Conservation (phyloP, 92 coral and sea anemone species). For the Phenganax stokvisi region DNA sequence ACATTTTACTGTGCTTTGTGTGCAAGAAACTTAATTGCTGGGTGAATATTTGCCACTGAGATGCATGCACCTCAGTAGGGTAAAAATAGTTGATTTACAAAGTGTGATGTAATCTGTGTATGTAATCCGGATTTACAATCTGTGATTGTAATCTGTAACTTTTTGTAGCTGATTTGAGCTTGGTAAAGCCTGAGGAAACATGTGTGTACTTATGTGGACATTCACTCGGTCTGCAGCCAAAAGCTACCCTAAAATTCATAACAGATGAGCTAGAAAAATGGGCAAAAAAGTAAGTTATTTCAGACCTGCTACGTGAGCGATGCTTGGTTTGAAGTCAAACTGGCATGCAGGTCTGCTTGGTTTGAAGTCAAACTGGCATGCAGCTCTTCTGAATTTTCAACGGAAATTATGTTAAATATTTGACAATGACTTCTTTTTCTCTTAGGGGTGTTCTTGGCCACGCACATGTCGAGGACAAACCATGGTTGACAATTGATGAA, state of each 20-base stretch:
- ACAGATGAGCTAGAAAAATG: conserved; percentile 72
- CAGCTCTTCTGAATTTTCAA: too few relatives aligned
- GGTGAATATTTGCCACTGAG: too few relatives aligned
- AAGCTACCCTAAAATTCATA: conserved; percentile 51
- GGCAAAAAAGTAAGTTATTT: conserved; percentile 64
- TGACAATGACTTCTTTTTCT: neutral
- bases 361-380: too few relatives aligned
- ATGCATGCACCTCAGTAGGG: too few relatives aligned
- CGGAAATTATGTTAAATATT: too few relatives aligned
- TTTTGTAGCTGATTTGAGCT: conserved; percentile 64
- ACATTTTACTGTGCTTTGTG: too few relatives aligned
- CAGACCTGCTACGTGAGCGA: neutral
- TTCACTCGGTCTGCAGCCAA: conserved; percentile 87
- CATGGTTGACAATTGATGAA: conserved; percentile 80
- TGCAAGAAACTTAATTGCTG: too few relatives aligned
- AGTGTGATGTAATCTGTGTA: neutral
- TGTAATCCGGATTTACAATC: too few relatives aligned
- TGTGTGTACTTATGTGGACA: conserved; percentile 85
- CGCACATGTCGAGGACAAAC: conserved; percentile 49
- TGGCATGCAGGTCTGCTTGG: too few relatives aligned
- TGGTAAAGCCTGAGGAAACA: conserved; percentile 58
- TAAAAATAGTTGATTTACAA: too few relatives aligned
- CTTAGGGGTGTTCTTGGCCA: conserved; percentile 86
- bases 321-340: too few relatives aligned
- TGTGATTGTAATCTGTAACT: neutral